A percentile compares a stretch with the other conserved stretches of the same genome.
These are phyloP conservation scores for Teleogryllus oceanicus DNA, from an alignment of 2,888 invertebrate genomes.

Conservation along the genomic window DNA sequence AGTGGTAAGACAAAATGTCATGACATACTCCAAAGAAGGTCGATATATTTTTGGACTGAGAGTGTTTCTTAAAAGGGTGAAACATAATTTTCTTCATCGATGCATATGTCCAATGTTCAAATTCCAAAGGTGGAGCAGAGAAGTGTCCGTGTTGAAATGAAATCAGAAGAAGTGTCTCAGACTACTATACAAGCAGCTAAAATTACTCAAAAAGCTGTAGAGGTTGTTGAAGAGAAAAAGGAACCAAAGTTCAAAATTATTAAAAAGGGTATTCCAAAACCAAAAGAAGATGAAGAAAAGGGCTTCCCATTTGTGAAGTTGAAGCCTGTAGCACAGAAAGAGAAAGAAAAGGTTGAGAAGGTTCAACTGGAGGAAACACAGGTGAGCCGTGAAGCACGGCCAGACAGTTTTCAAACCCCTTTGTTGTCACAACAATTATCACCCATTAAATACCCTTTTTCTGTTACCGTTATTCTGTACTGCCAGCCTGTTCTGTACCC, in stretches of 20 bases:
- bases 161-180: not conserved
- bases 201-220: not conserved
- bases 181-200: not conserved
- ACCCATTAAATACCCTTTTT: too few species aligned
- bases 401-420: not conserved
- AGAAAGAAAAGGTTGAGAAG: constrained; percentile 5
- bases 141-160: not conserved
- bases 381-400: constrained; percentile 18
- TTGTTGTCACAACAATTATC: not conserved
- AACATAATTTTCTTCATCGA: not conserved
- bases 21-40: not conserved
- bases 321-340: constrained; percentile 6
- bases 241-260: not conserved
- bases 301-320: not conserved
- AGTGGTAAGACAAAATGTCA: too few species aligned
- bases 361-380: not conserved
- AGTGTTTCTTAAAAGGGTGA: not conserved
- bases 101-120: not conserved
- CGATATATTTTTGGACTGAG: not conserved
- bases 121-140: constrained; percentile 1
- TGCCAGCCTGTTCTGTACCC: too few species aligned
- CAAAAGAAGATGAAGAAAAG: not conserved
- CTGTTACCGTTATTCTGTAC: too few species aligned
- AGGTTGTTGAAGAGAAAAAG: not conserved
- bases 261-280: not conserved